These are phyloP conservation scores for Phrixothrix hirtus DNA, from an alignment of 2,888 invertebrate genomes.

Conservation along the genomic window DNA sequence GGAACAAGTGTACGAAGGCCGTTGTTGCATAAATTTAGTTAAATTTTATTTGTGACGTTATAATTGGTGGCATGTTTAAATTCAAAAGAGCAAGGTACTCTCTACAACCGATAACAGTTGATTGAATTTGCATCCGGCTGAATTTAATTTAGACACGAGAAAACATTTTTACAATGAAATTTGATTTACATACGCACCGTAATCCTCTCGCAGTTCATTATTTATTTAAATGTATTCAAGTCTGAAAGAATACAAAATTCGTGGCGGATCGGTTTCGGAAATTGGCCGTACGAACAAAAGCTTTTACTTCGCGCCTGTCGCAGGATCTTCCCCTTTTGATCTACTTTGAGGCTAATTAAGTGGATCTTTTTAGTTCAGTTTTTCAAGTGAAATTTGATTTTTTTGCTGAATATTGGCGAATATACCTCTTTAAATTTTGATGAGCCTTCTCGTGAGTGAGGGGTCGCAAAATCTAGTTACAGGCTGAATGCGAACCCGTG, in stretches of 20 bases:
- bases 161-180: constrained; percentile 24
- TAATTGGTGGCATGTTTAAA: neutral
- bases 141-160: constrained; percentile 15
- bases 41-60: no score
- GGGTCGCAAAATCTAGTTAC: constrained; percentile 48
- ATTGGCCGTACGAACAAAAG: constrained; percentile 21
- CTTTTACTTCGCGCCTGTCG: constrained; percentile 18
- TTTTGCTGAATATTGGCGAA: constrained; percentile 19
- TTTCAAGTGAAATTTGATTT: constrained; percentile 22
- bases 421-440: constrained; percentile 31
- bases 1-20: no score
- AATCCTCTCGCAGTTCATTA: constrained; percentile 17
- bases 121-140: constrained; percentile 15
- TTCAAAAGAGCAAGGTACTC: constrained; percentile 11
- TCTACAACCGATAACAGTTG: constrained; percentile 9
- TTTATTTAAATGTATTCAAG: constrained; percentile 29
- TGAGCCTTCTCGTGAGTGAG: constrained; percentile 24
- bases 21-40: no score
- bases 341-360: constrained; percentile 20
- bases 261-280: constrained; percentile 23
- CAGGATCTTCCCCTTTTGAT: constrained; percentile 15
- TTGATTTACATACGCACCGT: constrained; percentile 21
- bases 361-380: constrained; percentile 16
- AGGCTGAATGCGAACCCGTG: constrained; percentile 49
- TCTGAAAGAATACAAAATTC: constrained; percentile 12